Evolutionary conservation across 1,140 invertebrate genomes (phyloP).

Genomic region (Heliconius himera): DNA sequence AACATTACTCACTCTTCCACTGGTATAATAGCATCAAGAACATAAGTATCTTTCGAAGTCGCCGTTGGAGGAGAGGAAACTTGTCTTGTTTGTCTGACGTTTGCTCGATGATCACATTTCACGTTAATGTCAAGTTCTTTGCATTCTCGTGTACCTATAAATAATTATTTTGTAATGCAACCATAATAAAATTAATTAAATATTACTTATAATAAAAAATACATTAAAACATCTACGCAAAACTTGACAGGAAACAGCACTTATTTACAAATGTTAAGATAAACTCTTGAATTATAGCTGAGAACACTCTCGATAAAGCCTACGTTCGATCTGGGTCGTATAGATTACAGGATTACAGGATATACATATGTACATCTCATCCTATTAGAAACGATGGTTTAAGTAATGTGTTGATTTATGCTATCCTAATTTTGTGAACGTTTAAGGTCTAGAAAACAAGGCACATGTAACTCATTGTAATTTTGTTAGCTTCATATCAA

Average conservation of each 20-base stretch:
- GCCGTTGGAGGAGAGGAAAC: conserved; percentile 73
- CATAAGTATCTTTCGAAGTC: conserved; percentile 87
- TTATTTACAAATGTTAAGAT: background rate
- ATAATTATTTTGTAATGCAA: background rate
- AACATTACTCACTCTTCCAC: conserved; percentile 88
- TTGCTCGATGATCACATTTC: conserved; percentile 91
- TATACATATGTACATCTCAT: too few relatives aligned
- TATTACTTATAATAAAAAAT: too few relatives aligned
- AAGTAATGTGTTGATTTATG: too few relatives aligned
- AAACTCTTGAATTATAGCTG: background rate
- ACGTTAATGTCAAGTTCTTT: conserved; percentile 94
- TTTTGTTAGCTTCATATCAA: too few relatives aligned
- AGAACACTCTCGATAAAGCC: background rate
- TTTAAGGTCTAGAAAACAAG: too few relatives aligned
- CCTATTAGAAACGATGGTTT: too few relatives aligned
- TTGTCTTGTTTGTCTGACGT: conserved; percentile 83
- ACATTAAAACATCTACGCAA: too few relatives aligned
- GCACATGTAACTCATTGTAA: too few relatives aligned
- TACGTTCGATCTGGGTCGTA: background rate
- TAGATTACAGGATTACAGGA: too few relatives aligned
- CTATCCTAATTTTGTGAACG: too few relatives aligned
- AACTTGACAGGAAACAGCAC: conserved; percentile 34
- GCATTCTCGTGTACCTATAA: conserved; percentile 85
- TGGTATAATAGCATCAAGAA: conserved; percentile 89
- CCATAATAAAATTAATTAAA: too few relatives aligned